These are phyloP conservation scores for Aricia agestis DNA, from an alignment of 1,140 invertebrate genomes.

Conservation along the genomic window DNA sequence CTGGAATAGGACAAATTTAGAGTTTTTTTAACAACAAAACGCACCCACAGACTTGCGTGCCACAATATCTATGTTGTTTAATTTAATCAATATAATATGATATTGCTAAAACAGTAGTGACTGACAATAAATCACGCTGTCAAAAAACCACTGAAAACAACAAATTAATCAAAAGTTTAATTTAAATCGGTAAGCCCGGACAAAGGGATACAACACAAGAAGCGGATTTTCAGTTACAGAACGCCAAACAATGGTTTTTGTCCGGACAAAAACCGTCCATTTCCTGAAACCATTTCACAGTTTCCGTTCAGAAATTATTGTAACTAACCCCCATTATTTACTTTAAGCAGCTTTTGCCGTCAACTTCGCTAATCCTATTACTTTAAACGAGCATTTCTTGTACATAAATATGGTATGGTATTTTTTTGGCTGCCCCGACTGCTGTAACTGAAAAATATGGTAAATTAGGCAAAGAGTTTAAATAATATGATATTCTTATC, in stretches of 20 bases:
- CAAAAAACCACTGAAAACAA: constrained; percentile 5
- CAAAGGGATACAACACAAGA: constrained; percentile 1
- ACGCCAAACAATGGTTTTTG: constrained; percentile 43
- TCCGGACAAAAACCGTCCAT: constrained; percentile 54
- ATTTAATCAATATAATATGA: no score
- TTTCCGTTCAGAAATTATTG: constrained; percentile 55
- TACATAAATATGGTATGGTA: background rate
- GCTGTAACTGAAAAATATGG: constrained; percentile 15
- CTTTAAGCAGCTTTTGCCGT: constrained; percentile 32
- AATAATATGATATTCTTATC: no score
- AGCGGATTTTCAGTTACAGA: constrained; percentile 17
- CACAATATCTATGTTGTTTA: no score
- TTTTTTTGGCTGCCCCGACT: constrained; percentile 18
- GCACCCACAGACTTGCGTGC: no score
- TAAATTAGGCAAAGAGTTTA: background rate
- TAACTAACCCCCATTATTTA: constrained; percentile 52
- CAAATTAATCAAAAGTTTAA: constrained; percentile 12
- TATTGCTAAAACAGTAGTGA: no score
- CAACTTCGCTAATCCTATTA: constrained; percentile 14
- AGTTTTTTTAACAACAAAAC: no score
- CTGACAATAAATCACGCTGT: background rate
- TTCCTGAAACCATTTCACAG: constrained; percentile 50
- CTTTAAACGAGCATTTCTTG: background rate
- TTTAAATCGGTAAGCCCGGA: constrained; percentile 15
- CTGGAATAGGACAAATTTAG: no score